phyloP scores from a whole-genome alignment of 2,113 vertebrate genomes.

The Caretta caretta region DNA sequence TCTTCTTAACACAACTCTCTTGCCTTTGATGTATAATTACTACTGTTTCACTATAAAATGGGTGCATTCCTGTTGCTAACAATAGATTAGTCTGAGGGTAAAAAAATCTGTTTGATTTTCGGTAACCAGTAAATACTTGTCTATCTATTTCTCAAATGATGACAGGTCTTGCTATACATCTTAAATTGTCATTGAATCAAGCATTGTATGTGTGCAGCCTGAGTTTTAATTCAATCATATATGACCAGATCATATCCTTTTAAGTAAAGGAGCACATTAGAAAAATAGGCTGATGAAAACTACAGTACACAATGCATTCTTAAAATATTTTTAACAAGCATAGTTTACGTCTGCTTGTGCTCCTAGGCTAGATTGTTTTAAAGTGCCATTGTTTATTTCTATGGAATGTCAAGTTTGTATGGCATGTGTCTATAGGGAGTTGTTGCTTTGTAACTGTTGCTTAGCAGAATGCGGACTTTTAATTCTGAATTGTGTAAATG shows the following conservation, averaged over 20 bases:
- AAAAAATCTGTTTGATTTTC: not conserved
- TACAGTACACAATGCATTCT: not conserved
- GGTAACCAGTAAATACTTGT: not conserved
- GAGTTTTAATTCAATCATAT: not conserved
- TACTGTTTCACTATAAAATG: not conserved
- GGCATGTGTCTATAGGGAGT: not conserved
- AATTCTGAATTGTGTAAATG: not conserved
- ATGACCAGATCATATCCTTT: not conserved
- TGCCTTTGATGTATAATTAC: not conserved
- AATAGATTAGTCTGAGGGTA: not conserved
- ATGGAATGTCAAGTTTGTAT: not conserved
- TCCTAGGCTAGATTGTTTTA: not conserved
- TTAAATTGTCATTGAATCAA: not conserved
- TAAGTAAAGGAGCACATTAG: not conserved
- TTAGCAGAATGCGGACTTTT: not conserved
- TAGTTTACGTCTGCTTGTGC: not conserved
- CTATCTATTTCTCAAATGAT: not conserved
- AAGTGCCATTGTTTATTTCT: not conserved
- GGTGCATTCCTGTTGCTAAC: not conserved
- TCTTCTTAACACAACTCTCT: not conserved
- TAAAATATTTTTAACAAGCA: not conserved
- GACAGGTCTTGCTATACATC: not conserved
- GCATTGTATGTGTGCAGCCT: slow-evolving; percentile 9
- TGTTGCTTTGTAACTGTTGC: not conserved
- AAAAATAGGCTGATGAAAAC: not conserved